Conservation (phyloP, 2,797 vertebrate genomes). For the Trachurus trachurus region DNA sequence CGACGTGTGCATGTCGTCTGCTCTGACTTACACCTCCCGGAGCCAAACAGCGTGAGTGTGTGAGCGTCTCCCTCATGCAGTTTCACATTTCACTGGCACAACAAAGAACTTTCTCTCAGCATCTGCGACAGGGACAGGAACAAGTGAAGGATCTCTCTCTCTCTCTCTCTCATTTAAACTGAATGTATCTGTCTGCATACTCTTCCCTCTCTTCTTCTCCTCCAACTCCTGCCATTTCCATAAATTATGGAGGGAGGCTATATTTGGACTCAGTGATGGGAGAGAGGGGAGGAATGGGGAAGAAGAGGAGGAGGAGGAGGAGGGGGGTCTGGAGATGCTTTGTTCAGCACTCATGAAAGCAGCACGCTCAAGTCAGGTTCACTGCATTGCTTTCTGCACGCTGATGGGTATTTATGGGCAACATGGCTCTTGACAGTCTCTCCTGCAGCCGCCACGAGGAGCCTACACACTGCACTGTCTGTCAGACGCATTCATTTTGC, state of each 20-base stretch:
- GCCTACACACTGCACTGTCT: too few relatives aligned
- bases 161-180: background rate
- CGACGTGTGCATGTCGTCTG: background rate
- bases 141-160: too few relatives aligned
- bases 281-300: slow-evolving; percentile 12
- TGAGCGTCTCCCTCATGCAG: background rate
- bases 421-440: slow-evolving; percentile 5
- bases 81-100: too few relatives aligned
- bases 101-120: slow-evolving; percentile 36
- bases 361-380: slow-evolving; percentile 29
- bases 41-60: background rate
- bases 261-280: slow-evolving; percentile 77
- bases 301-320: background rate
- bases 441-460: background rate
- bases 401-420: slow-evolving; percentile 39
- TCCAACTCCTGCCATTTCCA: slow-evolving; percentile 71
- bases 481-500: background rate
- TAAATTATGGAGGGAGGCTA: slow-evolving; percentile 85
- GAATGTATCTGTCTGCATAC: slow-evolving; percentile 6
- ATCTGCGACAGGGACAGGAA: background rate
- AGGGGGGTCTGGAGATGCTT: slow-evolving; percentile 50
- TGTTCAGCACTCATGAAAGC: slow-evolving; percentile 70
- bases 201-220: slow-evolving; percentile 31
- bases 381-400: slow-evolving; percentile 24
- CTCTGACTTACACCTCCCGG: background rate